Base-by-base conservation (phyloP, 1,140 invertebrate genomes). In the Arion vulgaris region DNA sequence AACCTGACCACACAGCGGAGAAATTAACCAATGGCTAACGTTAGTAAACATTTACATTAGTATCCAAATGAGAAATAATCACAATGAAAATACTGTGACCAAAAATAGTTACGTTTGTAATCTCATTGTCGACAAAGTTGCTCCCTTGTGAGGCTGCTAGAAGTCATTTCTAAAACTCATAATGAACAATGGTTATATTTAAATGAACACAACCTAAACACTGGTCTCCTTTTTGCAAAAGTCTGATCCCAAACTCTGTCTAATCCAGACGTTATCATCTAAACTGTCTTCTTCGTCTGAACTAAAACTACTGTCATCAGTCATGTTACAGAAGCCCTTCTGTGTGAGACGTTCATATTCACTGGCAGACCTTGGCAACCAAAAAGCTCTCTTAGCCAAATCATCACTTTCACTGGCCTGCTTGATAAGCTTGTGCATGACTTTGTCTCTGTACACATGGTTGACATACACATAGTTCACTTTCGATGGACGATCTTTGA, bases 391-490 rank as follows among this genome's bases (percentile, higher is more conserved):
- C 36, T 84, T 83, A 39, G 84, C 84, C 11, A 85, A 83, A 28
- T 88, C 87, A 57, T 87, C 86, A 81, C 83, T 85, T 66, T 87
- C 86, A 72, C 85, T 85, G n/a, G 80, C 80, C 23, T 86, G 87
- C 53, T 88, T 86, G 51, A 86, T 85, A 9, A 89, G 86, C 84
- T 91, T 91, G 41, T 88, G 83, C 80, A 88, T 85, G 19, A 91
- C 87, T 79, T 87, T 88, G 53, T 91, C 89, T 53, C 83, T 83
- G 75, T 90, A 90, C 62, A 86, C 88, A 82, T 91, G 88, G 85
- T 91, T 91, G 15, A 91, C 90, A 86, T 91, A 91, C 1, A 87
- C 91, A 81, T 91, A 91, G 17, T 89, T 88, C 23, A 86, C 77
- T 85, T 88, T 89, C 15, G 49, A 49, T 36, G 88, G 86, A 19